Conservation (phyloP, 2,797 vertebrate genomes). For the Setipinna tenuifilis region DNA sequence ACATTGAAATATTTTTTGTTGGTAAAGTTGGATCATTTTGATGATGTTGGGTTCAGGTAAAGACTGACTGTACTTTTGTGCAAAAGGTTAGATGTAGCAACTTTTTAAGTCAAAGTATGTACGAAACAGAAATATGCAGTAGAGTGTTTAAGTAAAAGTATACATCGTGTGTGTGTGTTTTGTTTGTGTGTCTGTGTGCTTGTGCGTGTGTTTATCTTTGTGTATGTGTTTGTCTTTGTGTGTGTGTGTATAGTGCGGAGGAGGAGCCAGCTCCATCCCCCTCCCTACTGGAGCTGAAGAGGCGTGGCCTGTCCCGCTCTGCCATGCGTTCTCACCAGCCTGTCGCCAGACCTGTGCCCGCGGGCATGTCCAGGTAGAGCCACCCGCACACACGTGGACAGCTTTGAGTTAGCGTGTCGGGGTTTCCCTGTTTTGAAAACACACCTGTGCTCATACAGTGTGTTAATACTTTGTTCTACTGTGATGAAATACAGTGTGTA, state of each 20-base stretch:
- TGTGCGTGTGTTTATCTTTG: neutral
- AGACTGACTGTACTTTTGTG: too few relatives aligned
- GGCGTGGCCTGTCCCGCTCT: slow-evolving; percentile 88
- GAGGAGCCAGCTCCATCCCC: slow-evolving; percentile 69
- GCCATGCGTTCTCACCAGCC: slow-evolving; percentile 94
- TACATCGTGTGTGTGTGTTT: too few relatives aligned
- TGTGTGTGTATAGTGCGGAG: slow-evolving; percentile 69
- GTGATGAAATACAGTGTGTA: neutral
- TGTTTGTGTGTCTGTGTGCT: neutral
- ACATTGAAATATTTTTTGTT: neutral
- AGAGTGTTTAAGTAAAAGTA: too few relatives aligned
- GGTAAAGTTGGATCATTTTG: neutral
- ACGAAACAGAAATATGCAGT: too few relatives aligned
- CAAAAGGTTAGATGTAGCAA: too few relatives aligned
- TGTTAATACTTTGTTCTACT: slow-evolving; percentile 21
- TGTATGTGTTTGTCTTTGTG: slow-evolving; percentile 26
- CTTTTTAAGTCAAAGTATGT: too few relatives aligned
- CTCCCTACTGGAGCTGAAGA: slow-evolving; percentile 85
- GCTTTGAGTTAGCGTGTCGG: too few relatives aligned
- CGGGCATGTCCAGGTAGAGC: slow-evolving; percentile 85
- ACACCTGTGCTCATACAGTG: too few relatives aligned
- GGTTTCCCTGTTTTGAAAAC: too few relatives aligned
- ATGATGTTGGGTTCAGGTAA: too few relatives aligned
- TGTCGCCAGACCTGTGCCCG: slow-evolving; percentile 88
- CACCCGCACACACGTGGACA: neutral